These are phyloP conservation scores for Dryococelus australis DNA, from an alignment of 2,888 invertebrate species.

Conservation along the genomic window DNA sequence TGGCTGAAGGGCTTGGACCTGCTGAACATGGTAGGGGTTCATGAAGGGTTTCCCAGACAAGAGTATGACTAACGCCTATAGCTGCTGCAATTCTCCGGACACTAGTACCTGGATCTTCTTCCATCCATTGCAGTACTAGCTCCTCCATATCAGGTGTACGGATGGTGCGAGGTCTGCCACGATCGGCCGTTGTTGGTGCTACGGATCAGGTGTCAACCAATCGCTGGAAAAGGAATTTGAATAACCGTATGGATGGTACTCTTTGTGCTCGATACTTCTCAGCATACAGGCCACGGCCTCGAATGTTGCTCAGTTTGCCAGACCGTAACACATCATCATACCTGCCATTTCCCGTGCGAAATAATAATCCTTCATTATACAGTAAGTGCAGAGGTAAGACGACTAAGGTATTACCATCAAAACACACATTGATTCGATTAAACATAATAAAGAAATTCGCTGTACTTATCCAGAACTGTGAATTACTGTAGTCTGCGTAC, in stretches of 20 bases:
- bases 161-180: not conserved
- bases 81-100: not conserved
- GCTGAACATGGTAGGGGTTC: not conserved
- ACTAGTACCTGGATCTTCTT: constrained; percentile 5
- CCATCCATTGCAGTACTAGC: not conserved
- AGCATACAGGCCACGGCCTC: not conserved
- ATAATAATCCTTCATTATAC: not conserved
- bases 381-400: too few species aligned
- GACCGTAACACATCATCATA: not conserved
- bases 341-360: not conserved
- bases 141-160: not conserved
- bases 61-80: not conserved
- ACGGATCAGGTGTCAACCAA: not conserved
- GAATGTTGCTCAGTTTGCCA: not conserved
- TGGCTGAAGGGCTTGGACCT: not conserved
- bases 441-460: too few species aligned
- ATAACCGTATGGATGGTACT: not conserved
- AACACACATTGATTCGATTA: too few species aligned
- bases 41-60: not conserved
- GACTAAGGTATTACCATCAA: too few species aligned
- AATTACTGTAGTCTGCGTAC: too few species aligned
- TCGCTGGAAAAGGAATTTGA: not conserved
- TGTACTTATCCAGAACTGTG: too few species aligned
- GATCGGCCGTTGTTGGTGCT: not conserved
- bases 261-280: not conserved